Conservation (phyloP, 2,797 vertebrate genomes). For the Neosilurus mollespiculum region DNA sequence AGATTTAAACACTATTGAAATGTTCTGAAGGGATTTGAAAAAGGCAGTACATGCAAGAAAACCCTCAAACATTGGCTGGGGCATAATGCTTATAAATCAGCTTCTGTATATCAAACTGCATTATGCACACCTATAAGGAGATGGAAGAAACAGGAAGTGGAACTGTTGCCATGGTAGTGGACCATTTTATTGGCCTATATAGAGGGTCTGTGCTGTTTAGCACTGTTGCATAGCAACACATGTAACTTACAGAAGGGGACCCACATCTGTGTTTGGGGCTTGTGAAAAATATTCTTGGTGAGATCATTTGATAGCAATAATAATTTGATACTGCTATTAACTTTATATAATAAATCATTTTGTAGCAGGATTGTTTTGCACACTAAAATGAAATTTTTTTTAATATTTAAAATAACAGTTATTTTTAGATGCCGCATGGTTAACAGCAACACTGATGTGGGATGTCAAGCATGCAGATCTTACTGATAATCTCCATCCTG, state of each 20-base stretch:
- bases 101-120: background rate
- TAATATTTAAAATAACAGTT: too few relatives aligned
- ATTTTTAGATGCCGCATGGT: slow-evolving; percentile 57
- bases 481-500: slow-evolving; percentile 54
- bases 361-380: too few relatives aligned
- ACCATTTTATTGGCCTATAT: slow-evolving; percentile 40
- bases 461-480: slow-evolving; percentile 47
- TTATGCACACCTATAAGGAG: slow-evolving; percentile 26
- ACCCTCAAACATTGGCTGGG: background rate
- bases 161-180: slow-evolving; percentile 51
- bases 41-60: too few relatives aligned
- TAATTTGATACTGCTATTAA: background rate
- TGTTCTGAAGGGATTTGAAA: too few relatives aligned
- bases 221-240: slow-evolving; percentile 54
- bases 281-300: background rate
- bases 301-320: background rate
- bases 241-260: slow-evolving; percentile 34
- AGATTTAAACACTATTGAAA: too few relatives aligned
- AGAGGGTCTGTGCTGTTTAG: slow-evolving; percentile 34
- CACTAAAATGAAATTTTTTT: too few relatives aligned
- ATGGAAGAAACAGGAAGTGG: slow-evolving; percentile 42
- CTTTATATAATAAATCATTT: too few relatives aligned
- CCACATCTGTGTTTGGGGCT: background rate
- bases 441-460: slow-evolving; percentile 57
- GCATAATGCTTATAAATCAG: slow-evolving; percentile 8